Evolutionary conservation across 2,113 vertebrate species (phyloP).

Genomic region (Candoia aspera): DNA sequence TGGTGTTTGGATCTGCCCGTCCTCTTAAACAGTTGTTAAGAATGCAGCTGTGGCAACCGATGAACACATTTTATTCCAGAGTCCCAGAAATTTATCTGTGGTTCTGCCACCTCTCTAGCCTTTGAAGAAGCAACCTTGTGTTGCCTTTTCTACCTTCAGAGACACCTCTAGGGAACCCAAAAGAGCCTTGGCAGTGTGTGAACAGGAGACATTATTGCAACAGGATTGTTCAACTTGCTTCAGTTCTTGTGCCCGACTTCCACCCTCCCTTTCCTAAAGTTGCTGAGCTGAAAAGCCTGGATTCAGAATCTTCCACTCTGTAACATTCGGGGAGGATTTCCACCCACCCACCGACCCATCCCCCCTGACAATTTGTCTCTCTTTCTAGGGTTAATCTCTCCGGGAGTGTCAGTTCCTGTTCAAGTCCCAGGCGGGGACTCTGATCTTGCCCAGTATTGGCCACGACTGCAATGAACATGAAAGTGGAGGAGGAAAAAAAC

Average conservation of each 20-base stretch:
- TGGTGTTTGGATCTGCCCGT: background rate
- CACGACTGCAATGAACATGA: conserved; percentile 74
- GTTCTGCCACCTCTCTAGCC: background rate
- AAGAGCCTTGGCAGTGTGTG: background rate
- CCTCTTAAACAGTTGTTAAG: background rate
- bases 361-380: background rate
- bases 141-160: background rate
- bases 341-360: background rate
- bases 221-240: background rate
- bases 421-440: conserved; percentile 80
- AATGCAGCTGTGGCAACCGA: background rate
- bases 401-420: conserved; percentile 78
- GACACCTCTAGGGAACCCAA: background rate
- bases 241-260: background rate
- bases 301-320: background rate
- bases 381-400: conserved; percentile 39
- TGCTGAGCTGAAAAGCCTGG: background rate
- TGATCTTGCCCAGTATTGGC: conserved; percentile 81
- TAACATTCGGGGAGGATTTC: background rate
- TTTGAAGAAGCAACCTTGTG: background rate
- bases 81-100: background rate
- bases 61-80: background rate
- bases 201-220: background rate
- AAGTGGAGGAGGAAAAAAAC: background rate
- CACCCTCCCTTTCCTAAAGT: background rate